A percentile compares a stretch with the other conserved stretches of the same genome.
Evolutionary conservation across 2,888 invertebrate species (phyloP).

Genomic region (Sphaeridia pumilis): DNA sequence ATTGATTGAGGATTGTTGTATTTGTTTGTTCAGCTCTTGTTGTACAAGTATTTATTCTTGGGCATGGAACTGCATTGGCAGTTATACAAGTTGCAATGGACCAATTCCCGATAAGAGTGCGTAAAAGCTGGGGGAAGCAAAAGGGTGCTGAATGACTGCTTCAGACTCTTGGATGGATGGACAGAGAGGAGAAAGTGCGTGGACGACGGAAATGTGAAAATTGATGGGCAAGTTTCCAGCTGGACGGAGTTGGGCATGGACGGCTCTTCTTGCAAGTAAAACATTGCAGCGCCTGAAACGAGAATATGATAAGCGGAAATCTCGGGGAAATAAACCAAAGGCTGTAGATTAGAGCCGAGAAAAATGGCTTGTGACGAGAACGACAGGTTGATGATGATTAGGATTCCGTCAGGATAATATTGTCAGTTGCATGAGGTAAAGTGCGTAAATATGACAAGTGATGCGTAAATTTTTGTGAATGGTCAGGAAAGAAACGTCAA

Average conservation of each 20-base stretch:
- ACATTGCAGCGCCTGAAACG: not conserved
- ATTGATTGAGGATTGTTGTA: not conserved
- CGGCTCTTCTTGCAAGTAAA: no score
- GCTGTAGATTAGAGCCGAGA: not conserved
- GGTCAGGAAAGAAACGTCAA: not conserved
- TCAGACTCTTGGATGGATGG: no score
- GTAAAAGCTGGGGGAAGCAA: not conserved
- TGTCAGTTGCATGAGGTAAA: not conserved
- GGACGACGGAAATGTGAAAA: not conserved
- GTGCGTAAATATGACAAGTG: conserved; percentile 6
- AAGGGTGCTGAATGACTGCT: no score
- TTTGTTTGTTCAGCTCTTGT: conserved; percentile 2
- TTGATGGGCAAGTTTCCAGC: conserved; percentile 4
- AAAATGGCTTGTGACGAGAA: not conserved
- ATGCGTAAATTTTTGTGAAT: conserved; percentile 11
- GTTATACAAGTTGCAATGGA: not conserved
- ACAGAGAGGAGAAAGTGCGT: not conserved
- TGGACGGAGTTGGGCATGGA: not conserved
- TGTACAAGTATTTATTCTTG: not conserved
- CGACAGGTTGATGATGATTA: conserved; percentile 2
- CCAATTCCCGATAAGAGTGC: not conserved
- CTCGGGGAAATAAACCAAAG: not conserved
- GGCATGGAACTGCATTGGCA: not conserved
- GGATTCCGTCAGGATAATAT: not conserved
- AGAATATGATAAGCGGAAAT: not conserved